Evolutionary conservation across 2,113 vertebrate genomes (phyloP), one percentile per base, ranked within the genome.

Genomic region (Rhinichthys klamathensis): DNA sequence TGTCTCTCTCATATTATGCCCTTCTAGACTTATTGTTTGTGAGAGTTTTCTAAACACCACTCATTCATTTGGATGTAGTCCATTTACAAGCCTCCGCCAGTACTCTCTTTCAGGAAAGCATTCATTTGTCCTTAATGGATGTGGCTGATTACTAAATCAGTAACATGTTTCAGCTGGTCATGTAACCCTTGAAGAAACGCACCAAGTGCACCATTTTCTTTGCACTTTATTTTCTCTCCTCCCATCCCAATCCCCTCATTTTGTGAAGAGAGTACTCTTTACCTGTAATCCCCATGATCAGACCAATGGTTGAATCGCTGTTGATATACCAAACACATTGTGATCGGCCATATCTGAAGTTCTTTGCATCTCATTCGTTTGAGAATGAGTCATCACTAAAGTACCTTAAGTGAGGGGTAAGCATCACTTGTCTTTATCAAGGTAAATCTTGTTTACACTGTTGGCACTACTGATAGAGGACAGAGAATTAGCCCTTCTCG

Each of bases 391-490:
- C 90, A 91, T 89, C 89, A 76, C 80, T 84, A 89, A 92, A 90
- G 88, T 87, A 89, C 90, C 88, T 92, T 91, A 88, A 89, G 90
- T 84, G 80, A 38, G 80, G 46, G 76, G 89, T 89, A 92, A 93
- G 93, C 90, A 91, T 86, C 75, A 81, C 89, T 86, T 83, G 83
- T 91, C 86, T 89, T 93, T 90, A 89, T 92, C 90, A 90, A 63
- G 78, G 89, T 92, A 91, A 92, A 92, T 89, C 86, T 25, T 92
- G 89, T 93, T 93, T 93, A 89, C 82, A 90, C 87, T 84, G 89
- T 85, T 86, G 78, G 82, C 86, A 77, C 84, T 23, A 72, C 80
- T 88, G 84, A 80, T 76, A 80, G 84, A 69, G 87, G 91, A 88
- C 87, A 69, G 61, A 76, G 86, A 83, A 90, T 88, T 85, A 91